Evolutionary conservation across 2,888 invertebrate species (phyloP).

Genomic region (Eudemis profundana): DNA sequence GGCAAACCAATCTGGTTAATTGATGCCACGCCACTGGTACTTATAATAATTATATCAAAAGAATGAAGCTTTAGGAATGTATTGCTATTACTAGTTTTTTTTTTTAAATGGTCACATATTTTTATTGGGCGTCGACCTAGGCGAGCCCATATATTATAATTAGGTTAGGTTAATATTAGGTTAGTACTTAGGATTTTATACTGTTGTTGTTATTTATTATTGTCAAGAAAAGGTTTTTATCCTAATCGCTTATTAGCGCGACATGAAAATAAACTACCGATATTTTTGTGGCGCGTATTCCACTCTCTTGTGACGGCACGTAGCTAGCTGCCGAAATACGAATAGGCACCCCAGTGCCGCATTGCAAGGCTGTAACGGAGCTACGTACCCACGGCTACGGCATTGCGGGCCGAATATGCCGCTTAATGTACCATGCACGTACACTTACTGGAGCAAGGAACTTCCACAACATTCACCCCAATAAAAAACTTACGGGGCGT

Average conservation of each 20-base stretch:
- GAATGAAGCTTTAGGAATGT: no score
- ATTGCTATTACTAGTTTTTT: no score
- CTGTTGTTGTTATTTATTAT: no score
- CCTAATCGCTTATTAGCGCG: not conserved
- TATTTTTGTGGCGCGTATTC: not conserved
- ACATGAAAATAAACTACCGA: not conserved
- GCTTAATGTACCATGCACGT: conserved; percentile 44
- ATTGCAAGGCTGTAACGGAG: conserved; percentile 49
- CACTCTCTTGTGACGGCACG: conserved; percentile 3
- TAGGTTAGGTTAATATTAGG: no score
- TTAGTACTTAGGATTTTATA: no score
- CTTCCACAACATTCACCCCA: conserved; percentile 30
- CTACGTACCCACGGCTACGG: conserved; percentile 44
- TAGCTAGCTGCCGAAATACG: conserved; percentile 30
- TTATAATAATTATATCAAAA: no score
- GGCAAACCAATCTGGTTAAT: no score
- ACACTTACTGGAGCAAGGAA: conserved; percentile 16
- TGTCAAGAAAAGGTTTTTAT: no score
- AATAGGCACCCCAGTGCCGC: conserved; percentile 44
- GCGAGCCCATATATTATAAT: no score
- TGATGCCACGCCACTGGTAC: no score
- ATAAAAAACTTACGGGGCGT: conserved; percentile 15
- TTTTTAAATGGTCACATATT: no score
- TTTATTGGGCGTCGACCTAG: no score
- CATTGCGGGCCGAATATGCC: conserved; percentile 46